Conservation (phyloP, 2,888 invertebrate genomes). For the Chrysotoxum bicinctum region DNA sequence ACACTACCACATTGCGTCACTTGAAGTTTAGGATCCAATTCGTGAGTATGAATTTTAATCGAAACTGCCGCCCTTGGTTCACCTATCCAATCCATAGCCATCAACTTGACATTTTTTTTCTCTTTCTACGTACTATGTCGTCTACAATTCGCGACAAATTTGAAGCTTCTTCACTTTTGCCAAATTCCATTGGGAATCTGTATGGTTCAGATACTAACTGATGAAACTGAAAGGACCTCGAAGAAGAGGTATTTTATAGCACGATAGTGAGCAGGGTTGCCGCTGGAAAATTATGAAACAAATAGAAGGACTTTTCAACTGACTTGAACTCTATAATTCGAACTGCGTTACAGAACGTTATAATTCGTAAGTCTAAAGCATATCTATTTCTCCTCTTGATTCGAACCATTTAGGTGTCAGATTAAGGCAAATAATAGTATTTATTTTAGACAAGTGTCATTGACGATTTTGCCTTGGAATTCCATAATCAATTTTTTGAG, state of each 20-base stretch:
- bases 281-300: background rate
- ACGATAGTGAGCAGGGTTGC: background rate
- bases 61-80: conserved; percentile 39
- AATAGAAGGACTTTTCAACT: background rate
- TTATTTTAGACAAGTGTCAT: too few species aligned
- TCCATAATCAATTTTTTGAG: too few species aligned
- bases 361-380: too few species aligned
- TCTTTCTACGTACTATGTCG: background rate
- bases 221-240: conserved; percentile 56
- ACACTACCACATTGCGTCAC: conserved; percentile 26
- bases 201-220: conserved; percentile 29
- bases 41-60: conserved; percentile 44
- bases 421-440: too few species aligned
- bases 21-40: conserved; percentile 43
- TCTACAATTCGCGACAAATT: conserved; percentile 44
- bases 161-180: conserved; percentile 56
- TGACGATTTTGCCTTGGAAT: too few species aligned
- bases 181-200: conserved; percentile 61
- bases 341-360: too few species aligned
- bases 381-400: too few species aligned
- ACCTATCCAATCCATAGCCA: background rate
- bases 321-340: background rate
- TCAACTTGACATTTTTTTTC: background rate
- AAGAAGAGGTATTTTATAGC: background rate
- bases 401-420: too few species aligned